These are phyloP conservation scores for Diplodus sargus DNA, from an alignment of 2,797 vertebrate species.

Conservation along the genomic window DNA sequence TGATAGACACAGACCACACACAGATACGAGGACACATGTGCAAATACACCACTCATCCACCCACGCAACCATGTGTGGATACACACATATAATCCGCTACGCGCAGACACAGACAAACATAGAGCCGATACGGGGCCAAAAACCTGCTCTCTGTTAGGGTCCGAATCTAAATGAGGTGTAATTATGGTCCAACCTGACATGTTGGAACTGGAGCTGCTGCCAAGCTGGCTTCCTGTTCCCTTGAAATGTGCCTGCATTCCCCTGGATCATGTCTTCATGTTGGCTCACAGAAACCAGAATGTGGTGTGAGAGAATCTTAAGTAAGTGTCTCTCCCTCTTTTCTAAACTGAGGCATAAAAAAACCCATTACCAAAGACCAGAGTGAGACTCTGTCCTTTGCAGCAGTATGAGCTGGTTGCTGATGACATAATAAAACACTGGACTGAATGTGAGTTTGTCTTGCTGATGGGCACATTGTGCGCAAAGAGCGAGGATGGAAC, in stretches of 20 bases:
- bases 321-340: conserved; percentile 66
- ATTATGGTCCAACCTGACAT: conserved; percentile 72
- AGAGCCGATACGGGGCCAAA: conserved; percentile 46
- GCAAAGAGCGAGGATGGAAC: conserved; percentile 21
- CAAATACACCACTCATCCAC: conserved; percentile 44
- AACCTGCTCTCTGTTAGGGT: conserved; percentile 68
- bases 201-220: conserved; percentile 66
- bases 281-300: conserved; percentile 65
- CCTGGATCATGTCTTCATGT: conserved; percentile 62
- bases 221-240: conserved; percentile 64
- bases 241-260: conserved; percentile 62
- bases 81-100: conserved; percentile 15
- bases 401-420: conserved; percentile 42
- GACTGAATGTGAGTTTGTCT: conserved; percentile 11
- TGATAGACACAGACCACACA: conserved; percentile 70
- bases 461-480: conserved; percentile 23
- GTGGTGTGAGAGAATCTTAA: conserved; percentile 63
- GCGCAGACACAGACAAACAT: conserved; percentile 39
- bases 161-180: conserved; percentile 73
- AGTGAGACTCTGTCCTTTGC: conserved; percentile 37
- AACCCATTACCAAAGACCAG: conserved; percentile 35
- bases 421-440: conserved; percentile 48
- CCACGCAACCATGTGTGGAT: conserved; percentile 42
- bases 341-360: conserved; percentile 42
- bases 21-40: conserved; percentile 40